Evolutionary conservation across 2,888 invertebrate species (phyloP).

Genomic region (Carabus problematicus): DNA sequence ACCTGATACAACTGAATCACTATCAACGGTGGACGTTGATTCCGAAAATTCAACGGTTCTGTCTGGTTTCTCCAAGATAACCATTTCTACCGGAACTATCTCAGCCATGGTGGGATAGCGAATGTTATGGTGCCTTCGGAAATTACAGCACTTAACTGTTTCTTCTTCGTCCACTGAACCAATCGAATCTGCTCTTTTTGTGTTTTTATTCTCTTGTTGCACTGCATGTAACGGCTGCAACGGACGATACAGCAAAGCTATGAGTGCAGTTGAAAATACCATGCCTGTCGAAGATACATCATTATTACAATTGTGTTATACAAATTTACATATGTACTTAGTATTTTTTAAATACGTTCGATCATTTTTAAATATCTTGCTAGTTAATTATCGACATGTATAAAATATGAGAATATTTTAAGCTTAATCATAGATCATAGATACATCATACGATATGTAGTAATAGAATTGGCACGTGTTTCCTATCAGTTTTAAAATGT

Average conservation of each 20-base stretch:
- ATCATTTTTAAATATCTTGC: too few relatives aligned
- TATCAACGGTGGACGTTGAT: too few relatives aligned
- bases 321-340: too few relatives aligned
- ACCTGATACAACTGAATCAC: too few relatives aligned
- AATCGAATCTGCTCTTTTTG: constrained; percentile 25
- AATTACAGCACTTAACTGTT: neutral
- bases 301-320: neutral
- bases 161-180: constrained; percentile 2
- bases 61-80: constrained; percentile 22
- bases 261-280: constrained; percentile 26
- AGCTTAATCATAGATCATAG: too few relatives aligned
- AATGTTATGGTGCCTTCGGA: constrained; percentile 17
- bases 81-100: constrained; percentile 21
- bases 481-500: too few relatives aligned
- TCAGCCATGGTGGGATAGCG: constrained; percentile 36
- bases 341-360: too few relatives aligned
- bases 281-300: constrained; percentile 1
- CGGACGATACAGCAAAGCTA: constrained; percentile 50
- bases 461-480: too few relatives aligned
- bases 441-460: too few relatives aligned
- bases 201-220: constrained; percentile 27
- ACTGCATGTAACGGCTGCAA: constrained; percentile 47
- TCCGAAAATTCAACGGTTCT: neutral
- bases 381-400: too few relatives aligned
- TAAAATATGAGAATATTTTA: too few relatives aligned